A percentile compares a stretch with the other conserved stretches of the same genome.
Evolutionary conservation across 2,113 vertebrate species (phyloP).

Genomic region (Epinephelus cyanopodus): DNA sequence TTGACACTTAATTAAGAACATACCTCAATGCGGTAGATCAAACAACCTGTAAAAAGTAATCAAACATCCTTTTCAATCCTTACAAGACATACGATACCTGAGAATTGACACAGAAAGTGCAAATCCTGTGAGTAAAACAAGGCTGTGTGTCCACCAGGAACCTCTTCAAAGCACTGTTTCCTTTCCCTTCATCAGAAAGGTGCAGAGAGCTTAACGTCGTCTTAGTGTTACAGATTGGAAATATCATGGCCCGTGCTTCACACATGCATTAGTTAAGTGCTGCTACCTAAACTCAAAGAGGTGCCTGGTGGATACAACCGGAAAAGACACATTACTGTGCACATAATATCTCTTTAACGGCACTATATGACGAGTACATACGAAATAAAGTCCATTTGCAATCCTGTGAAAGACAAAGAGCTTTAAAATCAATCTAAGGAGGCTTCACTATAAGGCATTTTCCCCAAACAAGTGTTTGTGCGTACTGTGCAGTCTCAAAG

Average conservation of each 20-base stretch:
- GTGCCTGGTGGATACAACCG: conserved; percentile 2
- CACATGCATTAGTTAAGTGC: background rate
- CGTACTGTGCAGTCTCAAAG: background rate
- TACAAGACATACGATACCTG: conserved; percentile 49
- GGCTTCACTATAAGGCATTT: conserved; percentile 39
- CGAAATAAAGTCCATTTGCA: background rate
- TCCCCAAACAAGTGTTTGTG: conserved; percentile 6
- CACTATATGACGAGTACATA: background rate
- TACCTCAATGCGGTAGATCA: background rate
- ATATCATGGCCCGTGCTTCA: background rate
- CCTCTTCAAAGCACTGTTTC: conserved; percentile 2
- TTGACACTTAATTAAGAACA: conserved; percentile 18
- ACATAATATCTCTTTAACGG: conserved; percentile 11
- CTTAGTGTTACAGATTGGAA: conserved; percentile 35
- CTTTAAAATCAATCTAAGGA: conserved; percentile 18
- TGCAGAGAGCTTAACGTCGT: background rate
- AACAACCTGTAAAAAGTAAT: conserved; percentile 15
- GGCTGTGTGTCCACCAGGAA: conserved; percentile 13
- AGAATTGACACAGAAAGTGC: conserved; percentile 45
- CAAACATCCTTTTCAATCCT: conserved; percentile 16
- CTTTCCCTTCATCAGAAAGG: conserved; percentile 1
- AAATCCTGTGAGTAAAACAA: conserved; percentile 29
- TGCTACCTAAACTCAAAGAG: background rate
- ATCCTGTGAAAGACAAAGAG: conserved; percentile 1
- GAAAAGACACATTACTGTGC: background rate